These are phyloP conservation scores for Gymnoscelis rufifasciata DNA, from an alignment of 2,888 invertebrate species.

Conservation along the genomic window DNA sequence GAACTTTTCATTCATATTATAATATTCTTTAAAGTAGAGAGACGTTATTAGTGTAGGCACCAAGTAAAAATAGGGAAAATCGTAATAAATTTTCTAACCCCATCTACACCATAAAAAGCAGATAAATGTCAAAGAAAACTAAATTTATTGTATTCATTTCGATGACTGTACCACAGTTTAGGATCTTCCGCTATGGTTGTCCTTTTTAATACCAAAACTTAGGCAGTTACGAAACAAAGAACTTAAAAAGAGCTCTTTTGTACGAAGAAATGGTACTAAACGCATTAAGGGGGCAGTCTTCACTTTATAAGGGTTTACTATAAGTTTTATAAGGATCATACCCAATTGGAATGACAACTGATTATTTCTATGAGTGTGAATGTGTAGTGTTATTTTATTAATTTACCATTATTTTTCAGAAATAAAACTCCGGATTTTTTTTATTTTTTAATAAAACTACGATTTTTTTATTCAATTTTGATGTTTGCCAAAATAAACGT, in stretches of 20 bases:
- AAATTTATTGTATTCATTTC: not conserved
- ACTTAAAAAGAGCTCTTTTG: slow-evolving; percentile 47
- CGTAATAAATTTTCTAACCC: not conserved
- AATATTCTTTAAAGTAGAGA: no score
- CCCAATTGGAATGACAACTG: not conserved
- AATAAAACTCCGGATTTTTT: no score
- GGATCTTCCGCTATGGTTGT: slow-evolving; percentile 45
- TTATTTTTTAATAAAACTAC: no score
- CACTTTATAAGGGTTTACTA: slow-evolving; percentile 26
- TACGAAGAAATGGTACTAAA: slow-evolving; percentile 45
- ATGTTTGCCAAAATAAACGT: no score
- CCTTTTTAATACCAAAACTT: slow-evolving; percentile 59
- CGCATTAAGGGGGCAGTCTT: slow-evolving; percentile 29
- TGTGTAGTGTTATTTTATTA: no score
- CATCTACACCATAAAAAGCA: not conserved
- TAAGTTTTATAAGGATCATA: slow-evolving; percentile 2
- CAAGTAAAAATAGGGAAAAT: no score
- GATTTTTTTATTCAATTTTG: no score
- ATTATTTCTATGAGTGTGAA: no score
- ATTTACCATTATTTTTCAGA: no score
- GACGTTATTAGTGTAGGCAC: no score
- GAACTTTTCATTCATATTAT: no score
- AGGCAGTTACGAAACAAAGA: slow-evolving; percentile 46
- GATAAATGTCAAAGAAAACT: not conserved
- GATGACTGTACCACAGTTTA: slow-evolving; percentile 24